Evolutionary conservation across 2,888 invertebrate genomes (phyloP).

Genomic region (Chydorus sphaericus): DNA sequence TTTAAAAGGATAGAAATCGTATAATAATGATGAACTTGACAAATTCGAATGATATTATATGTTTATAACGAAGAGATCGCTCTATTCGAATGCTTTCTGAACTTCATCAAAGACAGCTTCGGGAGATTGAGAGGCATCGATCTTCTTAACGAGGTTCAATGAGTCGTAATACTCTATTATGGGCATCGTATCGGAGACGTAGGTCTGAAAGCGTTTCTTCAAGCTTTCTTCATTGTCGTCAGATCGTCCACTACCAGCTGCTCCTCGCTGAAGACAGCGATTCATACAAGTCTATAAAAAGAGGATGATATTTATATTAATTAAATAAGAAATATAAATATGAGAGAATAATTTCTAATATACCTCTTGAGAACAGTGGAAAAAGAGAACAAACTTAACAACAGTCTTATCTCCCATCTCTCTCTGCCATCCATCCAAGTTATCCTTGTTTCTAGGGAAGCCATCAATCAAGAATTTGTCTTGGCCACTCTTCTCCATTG

Average conservation of each 20-base stretch:
- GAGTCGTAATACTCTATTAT: slow-evolving; percentile 69
- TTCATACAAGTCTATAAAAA: slow-evolving; percentile 48
- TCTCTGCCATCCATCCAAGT: slow-evolving; percentile 82
- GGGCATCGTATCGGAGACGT: slow-evolving; percentile 70
- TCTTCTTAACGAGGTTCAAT: slow-evolving; percentile 50
- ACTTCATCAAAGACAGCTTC: slow-evolving; percentile 31
- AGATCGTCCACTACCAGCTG: slow-evolving; percentile 73
- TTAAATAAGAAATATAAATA: not conserved
- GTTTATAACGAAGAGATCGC: too few relatives aligned
- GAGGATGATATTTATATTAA: not conserved
- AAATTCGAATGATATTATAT: too few relatives aligned
- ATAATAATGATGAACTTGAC: too few relatives aligned
- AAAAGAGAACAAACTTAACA: slow-evolving; percentile 76
- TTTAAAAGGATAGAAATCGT: too few relatives aligned
- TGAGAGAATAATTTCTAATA: slow-evolving; percentile 18
- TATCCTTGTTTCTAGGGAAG: slow-evolving; percentile 93
- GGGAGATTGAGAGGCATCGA: slow-evolving; percentile 53
- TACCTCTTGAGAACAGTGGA: slow-evolving; percentile 69
- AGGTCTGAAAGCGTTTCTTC: slow-evolving; percentile 73
- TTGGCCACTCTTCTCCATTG: slow-evolving; percentile 42
- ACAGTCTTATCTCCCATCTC: slow-evolving; percentile 68
- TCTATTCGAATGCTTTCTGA: slow-evolving; percentile 11
- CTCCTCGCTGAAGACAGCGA: slow-evolving; percentile 73
- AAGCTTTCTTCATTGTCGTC: slow-evolving; percentile 88
- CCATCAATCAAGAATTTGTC: slow-evolving; percentile 88